Evolutionary conservation across 2,113 vertebrate genomes (phyloP).

Genomic region (Maccullochella peelii): DNA sequence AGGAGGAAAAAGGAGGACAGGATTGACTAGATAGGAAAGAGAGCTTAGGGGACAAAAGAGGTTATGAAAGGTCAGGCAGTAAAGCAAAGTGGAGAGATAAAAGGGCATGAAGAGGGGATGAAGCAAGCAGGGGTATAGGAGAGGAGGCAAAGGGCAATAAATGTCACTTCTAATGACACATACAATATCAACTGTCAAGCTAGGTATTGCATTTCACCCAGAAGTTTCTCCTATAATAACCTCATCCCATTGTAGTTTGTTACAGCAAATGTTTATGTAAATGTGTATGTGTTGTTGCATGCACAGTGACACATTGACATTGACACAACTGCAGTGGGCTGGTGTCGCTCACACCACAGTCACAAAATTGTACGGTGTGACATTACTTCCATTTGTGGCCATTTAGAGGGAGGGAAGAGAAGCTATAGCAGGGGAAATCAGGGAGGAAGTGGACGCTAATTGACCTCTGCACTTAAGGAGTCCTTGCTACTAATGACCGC

Average conservation of each 20-base stretch:
- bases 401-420: constrained; percentile 9
- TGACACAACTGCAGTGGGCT: not conserved
- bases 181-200: not conserved
- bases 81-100: not conserved
- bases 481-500: constrained; percentile 63
- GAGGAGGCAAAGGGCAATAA: not conserved
- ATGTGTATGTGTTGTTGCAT: not conserved
- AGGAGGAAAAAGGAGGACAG: too few relatives aligned
- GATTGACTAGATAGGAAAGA: not conserved
- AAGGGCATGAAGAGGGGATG: not conserved
- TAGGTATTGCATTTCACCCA: not conserved
- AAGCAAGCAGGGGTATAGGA: not conserved
- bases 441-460: constrained; percentile 54
- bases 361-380: not conserved
- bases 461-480: constrained; percentile 67
- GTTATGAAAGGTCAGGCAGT: constrained; percentile 5
- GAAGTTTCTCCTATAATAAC: not conserved
- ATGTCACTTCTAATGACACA: not conserved
- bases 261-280: not conserved
- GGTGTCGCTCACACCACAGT: not conserved
- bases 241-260: not conserved
- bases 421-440: constrained; percentile 23
- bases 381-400: not conserved
- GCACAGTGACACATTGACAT: not conserved
- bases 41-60: not conserved